These are phyloP conservation scores for Lacerta agilis DNA, from an alignment of 2,797 vertebrate genomes.

Conservation along the genomic window DNA sequence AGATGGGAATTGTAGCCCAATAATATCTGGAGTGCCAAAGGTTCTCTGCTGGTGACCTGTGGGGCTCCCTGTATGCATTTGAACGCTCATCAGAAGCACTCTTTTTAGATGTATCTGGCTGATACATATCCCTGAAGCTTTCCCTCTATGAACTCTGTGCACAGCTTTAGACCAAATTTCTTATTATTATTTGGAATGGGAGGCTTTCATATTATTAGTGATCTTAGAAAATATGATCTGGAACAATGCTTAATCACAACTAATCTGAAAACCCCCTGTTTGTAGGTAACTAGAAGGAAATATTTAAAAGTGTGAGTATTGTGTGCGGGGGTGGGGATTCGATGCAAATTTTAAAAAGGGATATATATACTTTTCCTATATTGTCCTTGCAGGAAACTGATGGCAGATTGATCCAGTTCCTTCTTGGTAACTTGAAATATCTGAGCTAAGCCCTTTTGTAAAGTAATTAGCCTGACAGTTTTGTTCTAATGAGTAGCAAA, in stretches of 20 bases:
- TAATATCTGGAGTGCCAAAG: no score
- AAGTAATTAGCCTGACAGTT: background rate
- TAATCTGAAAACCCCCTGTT: background rate
- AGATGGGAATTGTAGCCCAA: no score
- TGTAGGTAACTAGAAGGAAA: background rate
- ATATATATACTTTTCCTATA: background rate
- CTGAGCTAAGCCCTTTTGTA: background rate
- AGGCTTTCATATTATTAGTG: background rate
- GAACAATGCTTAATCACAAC: background rate
- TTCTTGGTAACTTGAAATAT: background rate
- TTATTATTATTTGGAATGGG: constrained; percentile 15
- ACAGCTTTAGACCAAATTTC: constrained; percentile 6
- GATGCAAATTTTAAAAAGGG: background rate
- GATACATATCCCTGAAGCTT: constrained; percentile 34
- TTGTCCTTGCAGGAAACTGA: background rate
- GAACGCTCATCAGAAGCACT: background rate
- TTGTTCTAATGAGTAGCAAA: background rate
- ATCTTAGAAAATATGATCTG: background rate
- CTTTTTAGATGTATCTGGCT: background rate
- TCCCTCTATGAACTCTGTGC: constrained; percentile 19
- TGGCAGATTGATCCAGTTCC: background rate
- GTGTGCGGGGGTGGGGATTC: background rate
- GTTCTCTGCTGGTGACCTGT: no score
- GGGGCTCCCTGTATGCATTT: background rate
- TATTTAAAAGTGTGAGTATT: background rate